A percentile compares a stretch with the other conserved stretches of the same genome.
phyloP scores from a whole-genome alignment of 2,797 vertebrate species.

The Manis javanica region DNA sequence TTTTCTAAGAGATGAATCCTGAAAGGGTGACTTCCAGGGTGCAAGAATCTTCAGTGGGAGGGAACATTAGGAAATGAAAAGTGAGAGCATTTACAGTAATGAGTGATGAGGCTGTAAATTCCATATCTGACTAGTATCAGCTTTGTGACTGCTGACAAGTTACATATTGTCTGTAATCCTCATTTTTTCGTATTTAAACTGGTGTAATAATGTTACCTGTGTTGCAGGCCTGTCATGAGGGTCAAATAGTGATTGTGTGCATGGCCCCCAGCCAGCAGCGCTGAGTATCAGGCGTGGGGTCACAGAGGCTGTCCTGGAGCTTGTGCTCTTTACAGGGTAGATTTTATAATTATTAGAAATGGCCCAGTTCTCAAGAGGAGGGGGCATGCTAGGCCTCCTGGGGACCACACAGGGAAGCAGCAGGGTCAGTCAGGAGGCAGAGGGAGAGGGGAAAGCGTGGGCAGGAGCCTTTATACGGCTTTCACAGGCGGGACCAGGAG shows the following conservation, averaged over 20 bases:
- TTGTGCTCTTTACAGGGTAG: no score
- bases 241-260: background rate
- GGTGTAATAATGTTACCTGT: background rate
- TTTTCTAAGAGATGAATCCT: background rate
- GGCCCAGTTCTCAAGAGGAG: no score
- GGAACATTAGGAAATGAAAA: background rate
- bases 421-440: no score
- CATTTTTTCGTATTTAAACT: background rate
- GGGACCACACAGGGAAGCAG: no score
- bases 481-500: no score
- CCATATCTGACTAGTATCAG: background rate
- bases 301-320: no score
- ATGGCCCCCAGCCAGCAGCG: no score
- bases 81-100: background rate
- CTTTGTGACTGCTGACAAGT: background rate
- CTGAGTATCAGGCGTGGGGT: no score
- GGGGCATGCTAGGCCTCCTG: no score
- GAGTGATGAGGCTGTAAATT: background rate
- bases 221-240: background rate
- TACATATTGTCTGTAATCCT: background rate
- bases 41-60: background rate
- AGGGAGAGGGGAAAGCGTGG: no score
- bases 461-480: no score
- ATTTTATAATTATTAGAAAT: no score
- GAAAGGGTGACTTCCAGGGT: background rate